Conservation (phyloP, 2,797 vertebrate species). For the Bradypus variegatus region DNA sequence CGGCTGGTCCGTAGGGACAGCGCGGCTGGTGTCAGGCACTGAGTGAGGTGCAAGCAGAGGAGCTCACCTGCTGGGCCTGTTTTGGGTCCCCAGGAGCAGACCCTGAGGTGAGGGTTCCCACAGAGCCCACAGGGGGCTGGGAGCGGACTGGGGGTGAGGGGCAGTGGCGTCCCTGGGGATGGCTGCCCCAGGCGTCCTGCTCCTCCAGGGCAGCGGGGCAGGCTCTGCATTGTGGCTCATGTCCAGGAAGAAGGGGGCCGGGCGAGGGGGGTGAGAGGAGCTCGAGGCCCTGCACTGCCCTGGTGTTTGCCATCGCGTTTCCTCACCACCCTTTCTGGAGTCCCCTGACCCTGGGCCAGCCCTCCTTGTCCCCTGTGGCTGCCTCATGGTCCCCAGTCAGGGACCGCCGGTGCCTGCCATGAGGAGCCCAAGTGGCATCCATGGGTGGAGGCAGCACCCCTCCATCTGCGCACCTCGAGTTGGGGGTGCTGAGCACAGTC, state of each 20-base stretch:
- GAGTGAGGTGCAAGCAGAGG: not conserved
- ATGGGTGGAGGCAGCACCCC: too few species aligned
- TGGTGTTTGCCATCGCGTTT: not conserved
- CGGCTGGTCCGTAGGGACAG: not conserved
- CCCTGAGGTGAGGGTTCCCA: not conserved
- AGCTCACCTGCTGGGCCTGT: not conserved
- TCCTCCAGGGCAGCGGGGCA: too few species aligned
- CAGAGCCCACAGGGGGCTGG: not conserved
- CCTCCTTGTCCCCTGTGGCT: not conserved
- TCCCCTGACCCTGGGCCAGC: not conserved
- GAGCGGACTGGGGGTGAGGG: not conserved
- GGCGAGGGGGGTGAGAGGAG: too few species aligned
- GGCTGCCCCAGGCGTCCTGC: too few species aligned
- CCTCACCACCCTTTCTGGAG: not conserved
- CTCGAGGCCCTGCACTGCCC: too few species aligned
- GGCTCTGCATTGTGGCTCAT: too few species aligned
- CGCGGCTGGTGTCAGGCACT: not conserved
- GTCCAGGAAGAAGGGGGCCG: too few species aligned
- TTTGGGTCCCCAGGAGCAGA: not conserved
- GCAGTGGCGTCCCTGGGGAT: not conserved
- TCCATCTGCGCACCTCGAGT: too few species aligned
- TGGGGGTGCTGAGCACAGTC: too few species aligned
- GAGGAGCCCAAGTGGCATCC: too few species aligned
- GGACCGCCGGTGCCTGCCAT: too few species aligned
- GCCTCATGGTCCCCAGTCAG: not conserved